A percentile compares a stretch with the other conserved stretches of the same genome.
These are phyloP conservation scores for Phaetusa simplex DNA, from an alignment of 2,113 vertebrate species.

Conservation along the genomic window DNA sequence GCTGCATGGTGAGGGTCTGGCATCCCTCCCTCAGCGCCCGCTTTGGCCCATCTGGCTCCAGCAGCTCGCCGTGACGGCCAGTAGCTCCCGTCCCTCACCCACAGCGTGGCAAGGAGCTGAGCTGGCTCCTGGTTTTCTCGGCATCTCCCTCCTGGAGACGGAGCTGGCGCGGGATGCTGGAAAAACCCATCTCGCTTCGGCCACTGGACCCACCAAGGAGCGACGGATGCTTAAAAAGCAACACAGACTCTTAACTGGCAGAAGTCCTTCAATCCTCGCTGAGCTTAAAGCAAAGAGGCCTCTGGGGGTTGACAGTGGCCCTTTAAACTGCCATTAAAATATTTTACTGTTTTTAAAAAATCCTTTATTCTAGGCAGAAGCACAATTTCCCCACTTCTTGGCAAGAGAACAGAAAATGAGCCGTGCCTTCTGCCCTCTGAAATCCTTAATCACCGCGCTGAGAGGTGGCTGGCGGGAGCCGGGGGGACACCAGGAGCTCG, in stretches of 20 bases:
- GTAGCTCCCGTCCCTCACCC: not conserved
- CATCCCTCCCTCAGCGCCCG: not conserved
- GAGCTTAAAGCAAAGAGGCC: conserved; percentile 41
- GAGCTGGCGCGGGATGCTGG: not conserved
- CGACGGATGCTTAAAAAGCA: rapidly evolving
- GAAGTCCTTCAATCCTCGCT: not conserved
- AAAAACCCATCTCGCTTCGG: not conserved
- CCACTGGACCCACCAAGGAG: not conserved
- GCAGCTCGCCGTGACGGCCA: rapidly evolving
- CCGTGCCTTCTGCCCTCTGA: conserved; percentile 13
- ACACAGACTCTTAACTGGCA: conserved; percentile 11
- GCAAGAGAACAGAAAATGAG: conserved; percentile 44
- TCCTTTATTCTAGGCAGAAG: conserved; percentile 61
- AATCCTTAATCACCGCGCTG: not conserved
- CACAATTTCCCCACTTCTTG: conserved; percentile 42
- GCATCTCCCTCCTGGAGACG: not conserved
- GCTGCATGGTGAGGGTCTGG: rapidly evolving
- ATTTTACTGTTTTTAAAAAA: conserved; percentile 57
- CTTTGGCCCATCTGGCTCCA: not conserved
- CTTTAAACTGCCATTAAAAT: conserved; percentile 62
- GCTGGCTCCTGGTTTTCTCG: rapidly evolving
- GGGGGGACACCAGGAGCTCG: not conserved
- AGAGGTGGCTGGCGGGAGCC: not conserved
- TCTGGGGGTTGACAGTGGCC: not conserved
- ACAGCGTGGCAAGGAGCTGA: not conserved